Percentiles rank a stretch among this genome's conserved stretches.
Conservation (phyloP, 1,140 invertebrate genomes). For the Drosophila willistoni region DNA sequence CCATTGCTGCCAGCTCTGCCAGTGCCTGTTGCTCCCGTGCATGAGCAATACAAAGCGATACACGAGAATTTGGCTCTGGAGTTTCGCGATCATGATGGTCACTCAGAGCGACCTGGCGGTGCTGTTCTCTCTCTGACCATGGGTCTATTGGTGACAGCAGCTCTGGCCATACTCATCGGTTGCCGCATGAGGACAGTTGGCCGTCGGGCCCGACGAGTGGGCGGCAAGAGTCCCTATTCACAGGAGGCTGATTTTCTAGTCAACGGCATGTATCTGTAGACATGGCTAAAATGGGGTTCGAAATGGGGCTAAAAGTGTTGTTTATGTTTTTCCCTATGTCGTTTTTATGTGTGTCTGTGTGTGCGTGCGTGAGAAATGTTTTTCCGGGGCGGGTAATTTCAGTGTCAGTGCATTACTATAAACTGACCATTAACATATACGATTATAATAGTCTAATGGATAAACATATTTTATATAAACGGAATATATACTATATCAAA, state of each 20-base stretch:
- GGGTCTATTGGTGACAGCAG: conserved; percentile 85
- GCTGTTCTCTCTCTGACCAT: conserved; percentile 93
- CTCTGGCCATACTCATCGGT: conserved; percentile 91
- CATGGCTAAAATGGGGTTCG: neutral
- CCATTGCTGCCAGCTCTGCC: conserved; percentile 44
- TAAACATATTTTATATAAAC: conserved; percentile 78
- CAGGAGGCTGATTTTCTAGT: conserved; percentile 98
- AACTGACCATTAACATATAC: conserved; percentile 30
- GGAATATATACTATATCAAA: conserved; percentile 49
- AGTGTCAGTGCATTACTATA: conserved; percentile 19
- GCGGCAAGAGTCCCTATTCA: conserved; percentile 91
- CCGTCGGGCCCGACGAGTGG: conserved; percentile 88
- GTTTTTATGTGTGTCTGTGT: conserved; percentile 22
- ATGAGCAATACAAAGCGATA: conserved; percentile 80
- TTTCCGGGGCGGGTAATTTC: conserved; percentile 5
- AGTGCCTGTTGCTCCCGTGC: conserved; percentile 60
- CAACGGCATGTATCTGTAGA: conserved; percentile 98
- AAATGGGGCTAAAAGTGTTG: conserved; percentile 32
- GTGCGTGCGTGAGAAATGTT: neutral
- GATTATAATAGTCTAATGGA: conserved; percentile 55
- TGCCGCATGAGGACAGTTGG: conserved; percentile 91
- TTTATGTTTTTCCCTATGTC: conserved; percentile 27
- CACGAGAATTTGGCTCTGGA: conserved; percentile 78
- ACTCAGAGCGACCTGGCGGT: conserved; percentile 88
- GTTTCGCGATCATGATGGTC: conserved; percentile 85